phyloP scores from a whole-genome alignment of 2,113 vertebrate genomes.

The Symphodus melops region DNA sequence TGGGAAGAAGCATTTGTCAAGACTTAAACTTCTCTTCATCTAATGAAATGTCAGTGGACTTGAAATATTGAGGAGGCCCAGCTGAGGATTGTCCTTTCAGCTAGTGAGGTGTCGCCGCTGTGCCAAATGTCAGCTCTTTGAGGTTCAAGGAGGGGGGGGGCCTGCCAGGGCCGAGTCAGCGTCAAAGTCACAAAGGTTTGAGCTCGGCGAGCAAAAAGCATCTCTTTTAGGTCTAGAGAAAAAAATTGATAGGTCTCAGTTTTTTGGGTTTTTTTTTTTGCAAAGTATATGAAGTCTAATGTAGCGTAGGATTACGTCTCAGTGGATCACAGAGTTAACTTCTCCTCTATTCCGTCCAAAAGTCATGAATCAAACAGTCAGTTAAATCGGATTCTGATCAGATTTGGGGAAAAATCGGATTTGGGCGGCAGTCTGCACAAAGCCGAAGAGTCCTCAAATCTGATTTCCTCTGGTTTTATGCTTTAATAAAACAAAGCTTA shows the following conservation, averaged over 20 bases:
- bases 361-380: too few species aligned
- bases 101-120: conserved; percentile 39
- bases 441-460: conserved; percentile 10
- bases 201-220: conserved; percentile 23
- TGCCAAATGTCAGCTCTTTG: conserved; percentile 63
- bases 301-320: too few species aligned
- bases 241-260: neutral
- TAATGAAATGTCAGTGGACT: conserved; percentile 64
- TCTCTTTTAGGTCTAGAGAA: neutral
- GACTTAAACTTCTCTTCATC: conserved; percentile 55
- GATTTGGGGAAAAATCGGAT: too few species aligned
- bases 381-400: too few species aligned
- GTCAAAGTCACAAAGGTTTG: conserved; percentile 36
- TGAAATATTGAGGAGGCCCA: conserved; percentile 56
- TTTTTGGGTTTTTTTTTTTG: conserved; percentile 5
- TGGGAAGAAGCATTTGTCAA: conserved; percentile 37
- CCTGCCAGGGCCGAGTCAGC: conserved; percentile 28
- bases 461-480: conserved; percentile 5
- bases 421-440: too few species aligned
- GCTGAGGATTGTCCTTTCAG: conserved; percentile 56
- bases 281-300: neutral
- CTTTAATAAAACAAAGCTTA: conserved; percentile 48
- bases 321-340: too few species aligned
- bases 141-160: conserved; percentile 44
- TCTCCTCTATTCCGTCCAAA: neutral